Evolutionary conservation across 2,888 invertebrate species (phyloP), one percentile per base, ranked within the genome.

Genomic region (Dynastes maya): DNA sequence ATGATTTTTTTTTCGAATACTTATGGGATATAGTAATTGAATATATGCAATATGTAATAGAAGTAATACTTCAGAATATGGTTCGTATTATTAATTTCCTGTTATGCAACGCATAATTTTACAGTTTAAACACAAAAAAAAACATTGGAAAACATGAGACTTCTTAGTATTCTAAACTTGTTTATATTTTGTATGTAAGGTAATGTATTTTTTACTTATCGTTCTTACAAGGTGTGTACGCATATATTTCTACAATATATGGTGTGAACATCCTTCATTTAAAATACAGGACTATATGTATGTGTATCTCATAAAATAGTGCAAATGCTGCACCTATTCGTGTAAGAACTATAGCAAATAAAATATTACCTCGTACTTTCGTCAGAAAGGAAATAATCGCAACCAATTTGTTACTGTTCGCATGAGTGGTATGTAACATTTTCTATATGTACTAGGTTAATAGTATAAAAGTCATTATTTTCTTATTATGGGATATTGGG

Each of bases 131-230:
- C 45, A 45, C 8, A 6, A 45, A 45, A 45, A 11, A 45, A 8
- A 45, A 11, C 45, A 45, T 45, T 6, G 8, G 16, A 71, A 16
- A 55, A 71, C 22, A 37, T 29, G 32, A 29, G 53, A 53, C 13
- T 29, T 51, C 27, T 70, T 51, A 70, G 55, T 40, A 55, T 37
- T 58, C 37, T 55, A 71, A n/a, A 71, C 55, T 32, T 58, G 22
- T 55, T 55, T 16, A 53, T 13, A 53, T 53, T 32, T 53, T 70
- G 29, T 70, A 58, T 71, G 51, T 55, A 71, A 55, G n/a, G 53
- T 16, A 55, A 55, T 55, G 53, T 16, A 13, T 65, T 65, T 64
- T 40, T 40, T 40, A 16, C 16, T 32, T 29, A 40, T 40, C 16
- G 13, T 45, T 40, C 40, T 13, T 63, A 63, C 13, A 29, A 27